Conservation (phyloP, 2,888 invertebrate species). For the Petrolisthes manimaculis region DNA sequence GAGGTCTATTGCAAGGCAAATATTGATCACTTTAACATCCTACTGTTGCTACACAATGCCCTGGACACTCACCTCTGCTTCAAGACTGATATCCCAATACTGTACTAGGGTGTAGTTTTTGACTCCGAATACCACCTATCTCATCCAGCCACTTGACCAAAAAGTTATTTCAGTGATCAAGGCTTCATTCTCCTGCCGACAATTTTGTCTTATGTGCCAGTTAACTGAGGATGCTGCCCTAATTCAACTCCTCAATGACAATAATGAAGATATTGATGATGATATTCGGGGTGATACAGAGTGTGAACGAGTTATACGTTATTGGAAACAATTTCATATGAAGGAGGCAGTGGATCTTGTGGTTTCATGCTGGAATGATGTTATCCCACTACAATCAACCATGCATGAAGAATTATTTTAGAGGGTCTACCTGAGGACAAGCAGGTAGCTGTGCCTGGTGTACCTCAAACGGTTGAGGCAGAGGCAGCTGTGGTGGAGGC, state of each 20-base stretch:
- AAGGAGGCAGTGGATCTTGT: constrained; percentile 14
- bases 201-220: constrained; percentile 1
- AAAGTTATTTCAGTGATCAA: constrained; percentile 1
- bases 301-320: not conserved
- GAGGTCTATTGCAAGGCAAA: not conserved
- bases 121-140: not conserved
- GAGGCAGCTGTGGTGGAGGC: not conserved
- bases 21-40: not conserved
- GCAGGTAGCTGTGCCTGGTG: constrained; percentile 10
- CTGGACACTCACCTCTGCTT: not conserved
- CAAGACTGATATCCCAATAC: not conserved
- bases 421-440: constrained; percentile 2
- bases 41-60: not conserved
- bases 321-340: constrained; percentile 11
- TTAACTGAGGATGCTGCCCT: constrained; percentile 2
- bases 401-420: constrained; percentile 19
- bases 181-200: constrained; percentile 13
- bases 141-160: constrained; percentile 9
- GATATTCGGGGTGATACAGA: constrained; percentile 10
- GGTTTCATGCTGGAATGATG: not conserved
- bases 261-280: not conserved
- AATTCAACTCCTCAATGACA: not conserved
- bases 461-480: not conserved
- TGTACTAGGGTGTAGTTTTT: not conserved
- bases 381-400: constrained; percentile 17